A percentile compares a stretch with the other conserved stretches of the same genome.
phyloP scores from a whole-genome alignment of 2,797 vertebrate genomes.

The Karalla daura region DNA sequence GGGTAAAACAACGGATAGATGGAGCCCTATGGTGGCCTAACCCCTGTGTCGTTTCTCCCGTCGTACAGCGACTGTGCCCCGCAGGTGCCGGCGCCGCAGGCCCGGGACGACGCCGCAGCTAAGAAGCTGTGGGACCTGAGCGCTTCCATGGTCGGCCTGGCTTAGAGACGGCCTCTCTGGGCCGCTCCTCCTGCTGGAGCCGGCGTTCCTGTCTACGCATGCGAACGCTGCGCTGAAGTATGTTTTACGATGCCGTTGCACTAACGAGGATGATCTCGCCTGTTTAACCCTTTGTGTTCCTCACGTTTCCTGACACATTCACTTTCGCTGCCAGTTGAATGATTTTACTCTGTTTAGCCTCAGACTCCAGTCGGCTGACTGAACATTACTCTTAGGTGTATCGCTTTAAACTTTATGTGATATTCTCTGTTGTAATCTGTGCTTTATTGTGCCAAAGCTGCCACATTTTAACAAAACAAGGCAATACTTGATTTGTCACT shows the following conservation, averaged over 20 bases:
- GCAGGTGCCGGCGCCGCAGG: slow-evolving; percentile 74
- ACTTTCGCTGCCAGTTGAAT: slow-evolving; percentile 6
- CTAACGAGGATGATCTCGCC: background rate
- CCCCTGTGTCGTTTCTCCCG: background rate
- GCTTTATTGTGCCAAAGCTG: background rate
- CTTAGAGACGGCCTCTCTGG: slow-evolving; percentile 39
- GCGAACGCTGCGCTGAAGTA: background rate
- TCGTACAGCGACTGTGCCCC: slow-evolving; percentile 76
- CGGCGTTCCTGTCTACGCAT: background rate
- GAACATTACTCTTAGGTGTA: background rate
- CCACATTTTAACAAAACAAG: background rate
- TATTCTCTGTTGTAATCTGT: background rate
- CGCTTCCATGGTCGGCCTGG: slow-evolving; percentile 78
- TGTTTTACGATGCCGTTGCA: background rate
- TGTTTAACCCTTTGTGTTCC: background rate
- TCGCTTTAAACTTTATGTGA: slow-evolving; percentile 8
- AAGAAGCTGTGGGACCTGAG: slow-evolving; percentile 83
- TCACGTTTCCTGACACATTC: no score
- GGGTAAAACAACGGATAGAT: no score
- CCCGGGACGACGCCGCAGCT: slow-evolving; percentile 72
- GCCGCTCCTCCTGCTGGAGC: background rate
- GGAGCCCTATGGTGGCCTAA: background rate
- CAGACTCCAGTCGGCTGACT: background rate
- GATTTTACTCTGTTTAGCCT: slow-evolving; percentile 31
- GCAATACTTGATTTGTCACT: background rate